These are phyloP conservation scores for Trigoniulus corallinus DNA, from an alignment of 1,140 invertebrate genomes.

Conservation along the genomic window DNA sequence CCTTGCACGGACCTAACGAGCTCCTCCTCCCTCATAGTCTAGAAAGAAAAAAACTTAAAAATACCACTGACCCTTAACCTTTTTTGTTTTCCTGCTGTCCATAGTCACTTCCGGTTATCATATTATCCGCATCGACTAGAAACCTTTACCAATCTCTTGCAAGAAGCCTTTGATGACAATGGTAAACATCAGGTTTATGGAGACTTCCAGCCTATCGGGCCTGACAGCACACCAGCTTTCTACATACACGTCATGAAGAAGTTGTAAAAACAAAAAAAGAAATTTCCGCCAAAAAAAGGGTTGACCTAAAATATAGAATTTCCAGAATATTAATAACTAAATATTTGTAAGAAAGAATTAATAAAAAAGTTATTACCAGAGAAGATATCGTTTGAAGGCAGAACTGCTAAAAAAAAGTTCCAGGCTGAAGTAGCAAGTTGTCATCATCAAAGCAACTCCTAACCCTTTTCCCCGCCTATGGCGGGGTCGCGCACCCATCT, in stretches of 20 bases:
- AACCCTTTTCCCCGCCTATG: no score
- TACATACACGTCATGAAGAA: conserved; percentile 72
- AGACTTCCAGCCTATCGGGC: conserved; percentile 54
- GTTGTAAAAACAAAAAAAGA: no score
- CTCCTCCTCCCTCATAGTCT: no score
- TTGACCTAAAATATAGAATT: not conserved
- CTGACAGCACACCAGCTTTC: conserved; percentile 44
- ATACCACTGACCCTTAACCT: not conserved
- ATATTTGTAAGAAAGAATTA: not conserved
- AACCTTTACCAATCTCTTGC: conserved; percentile 47
- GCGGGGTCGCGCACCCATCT: no score
- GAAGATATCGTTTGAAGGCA: not conserved
- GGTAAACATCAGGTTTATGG: conserved; percentile 51
- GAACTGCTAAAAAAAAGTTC: not conserved
- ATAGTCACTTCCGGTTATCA: conserved; percentile 60
- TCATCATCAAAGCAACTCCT: no score
- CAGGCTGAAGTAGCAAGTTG: not conserved
- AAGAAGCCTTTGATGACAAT: conserved; percentile 46
- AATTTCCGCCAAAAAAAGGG: not conserved
- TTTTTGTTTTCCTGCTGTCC: conserved; percentile 13
- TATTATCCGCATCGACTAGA: conserved; percentile 66
- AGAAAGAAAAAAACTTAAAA: no score
- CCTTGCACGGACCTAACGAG: no score
- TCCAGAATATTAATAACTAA: not conserved
- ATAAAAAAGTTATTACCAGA: not conserved